A percentile compares a stretch with the other conserved stretches of the same genome.
These are phyloP conservation scores for Elgaria multicarinata DNA, from an alignment of 2,113 vertebrate genomes.

Conservation along the genomic window DNA sequence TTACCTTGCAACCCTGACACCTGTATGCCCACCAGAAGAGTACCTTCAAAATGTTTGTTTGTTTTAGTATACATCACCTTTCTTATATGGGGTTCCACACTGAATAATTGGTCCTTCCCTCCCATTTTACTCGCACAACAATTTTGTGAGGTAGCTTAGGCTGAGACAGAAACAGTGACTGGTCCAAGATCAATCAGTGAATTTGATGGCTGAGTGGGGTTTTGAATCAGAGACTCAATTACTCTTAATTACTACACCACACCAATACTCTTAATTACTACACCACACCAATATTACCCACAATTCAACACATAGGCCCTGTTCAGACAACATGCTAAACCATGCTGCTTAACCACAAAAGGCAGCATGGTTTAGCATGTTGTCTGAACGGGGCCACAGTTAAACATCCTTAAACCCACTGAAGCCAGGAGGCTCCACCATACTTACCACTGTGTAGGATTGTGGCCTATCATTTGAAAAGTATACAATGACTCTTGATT, in stretches of 20 bases:
- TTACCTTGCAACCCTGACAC: too few relatives aligned
- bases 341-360: too few relatives aligned
- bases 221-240: background rate
- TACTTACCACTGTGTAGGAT: background rate
- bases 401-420: background rate
- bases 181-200: background rate
- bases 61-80: too few relatives aligned
- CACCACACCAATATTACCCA: too few relatives aligned
- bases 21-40: too few relatives aligned
- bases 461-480: background rate
- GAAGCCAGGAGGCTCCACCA: background rate
- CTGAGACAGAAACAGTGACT: background rate
- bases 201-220: background rate
- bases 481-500: background rate
- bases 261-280: too few relatives aligned
- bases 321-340: too few relatives aligned
- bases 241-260: background rate
- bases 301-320: too few relatives aligned
- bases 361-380: too few relatives aligned
- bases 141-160: background rate
- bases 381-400: too few relatives aligned
- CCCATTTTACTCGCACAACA: background rate
- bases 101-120: background rate
- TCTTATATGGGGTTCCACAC: too few relatives aligned
- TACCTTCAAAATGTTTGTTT: too few relatives aligned